Percentiles rank a stretch among this genome's conserved stretches.
Conservation (phyloP, 1,140 invertebrate genomes). For the Eupristina koningsbergeri region DNA sequence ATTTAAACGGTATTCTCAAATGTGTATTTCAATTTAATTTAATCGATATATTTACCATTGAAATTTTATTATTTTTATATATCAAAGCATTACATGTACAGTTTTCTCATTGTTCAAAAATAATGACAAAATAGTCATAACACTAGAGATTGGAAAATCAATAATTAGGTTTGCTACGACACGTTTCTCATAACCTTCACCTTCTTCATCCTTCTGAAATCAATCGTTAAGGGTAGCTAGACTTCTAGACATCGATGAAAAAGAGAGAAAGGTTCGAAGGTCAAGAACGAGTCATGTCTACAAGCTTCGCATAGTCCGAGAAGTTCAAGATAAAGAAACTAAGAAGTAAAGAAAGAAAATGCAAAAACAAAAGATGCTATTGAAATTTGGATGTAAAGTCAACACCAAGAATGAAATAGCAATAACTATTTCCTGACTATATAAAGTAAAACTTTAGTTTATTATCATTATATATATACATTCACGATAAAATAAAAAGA, state of each 20-base stretch:
- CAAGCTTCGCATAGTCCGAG: not conserved
- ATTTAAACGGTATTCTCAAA: too few species aligned
- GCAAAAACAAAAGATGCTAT: slow-evolving; percentile 45
- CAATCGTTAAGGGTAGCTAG: slow-evolving; percentile 10
- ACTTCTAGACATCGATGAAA: too few species aligned
- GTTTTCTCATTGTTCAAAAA: too few species aligned
- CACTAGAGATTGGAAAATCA: not conserved
- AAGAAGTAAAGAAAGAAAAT: slow-evolving; percentile 45
- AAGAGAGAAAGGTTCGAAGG: slow-evolving; percentile 42
- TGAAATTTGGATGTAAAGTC: slow-evolving; percentile 3
- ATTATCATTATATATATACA: too few species aligned
- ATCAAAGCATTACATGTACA: too few species aligned
- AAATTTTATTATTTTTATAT: too few species aligned
- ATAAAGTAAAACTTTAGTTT: not conserved
- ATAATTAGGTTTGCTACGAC: not conserved
- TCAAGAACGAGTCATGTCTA: slow-evolving; percentile 55
- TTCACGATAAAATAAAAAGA: too few species aligned
- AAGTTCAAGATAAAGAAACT: slow-evolving; percentile 20
- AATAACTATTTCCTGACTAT: not conserved
- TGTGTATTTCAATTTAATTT: too few species aligned
- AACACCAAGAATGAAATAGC: not conserved
- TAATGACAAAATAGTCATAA: not conserved
- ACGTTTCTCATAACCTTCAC: slow-evolving; percentile 37
- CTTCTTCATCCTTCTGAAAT: slow-evolving; percentile 6
- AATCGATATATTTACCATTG: too few species aligned